Conservation (phyloP, 2,888 invertebrate genomes). For the Ophion costatus region DNA sequence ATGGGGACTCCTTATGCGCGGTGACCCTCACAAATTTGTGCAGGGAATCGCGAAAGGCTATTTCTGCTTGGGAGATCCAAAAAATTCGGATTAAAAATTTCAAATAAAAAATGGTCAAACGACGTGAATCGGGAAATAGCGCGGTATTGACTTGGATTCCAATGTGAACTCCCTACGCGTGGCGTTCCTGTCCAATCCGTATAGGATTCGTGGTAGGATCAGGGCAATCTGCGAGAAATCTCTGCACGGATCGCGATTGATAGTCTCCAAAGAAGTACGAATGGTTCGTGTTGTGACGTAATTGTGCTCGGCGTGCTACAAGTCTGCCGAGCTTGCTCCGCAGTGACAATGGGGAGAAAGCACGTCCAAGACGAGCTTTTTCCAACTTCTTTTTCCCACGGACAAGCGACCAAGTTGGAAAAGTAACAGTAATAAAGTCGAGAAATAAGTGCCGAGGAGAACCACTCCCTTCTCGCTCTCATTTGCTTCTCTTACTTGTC, state of each 20-base stretch:
- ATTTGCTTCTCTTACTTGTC: neutral
- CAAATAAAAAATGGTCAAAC: no score
- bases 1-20: no score
- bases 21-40: no score
- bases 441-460: constrained; percentile 55
- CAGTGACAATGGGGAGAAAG: neutral
- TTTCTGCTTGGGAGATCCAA: no score
- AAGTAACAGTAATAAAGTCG: constrained; percentile 24
- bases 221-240: no score
- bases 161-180: no score
- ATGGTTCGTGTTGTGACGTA: neutral
- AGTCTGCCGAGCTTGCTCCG: neutral
- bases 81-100: no score
- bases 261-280: neutral
- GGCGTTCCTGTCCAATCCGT: no score
- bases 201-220: no score
- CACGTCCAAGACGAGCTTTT: neutral
- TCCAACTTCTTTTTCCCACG: neutral
- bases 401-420: constrained; percentile 10
- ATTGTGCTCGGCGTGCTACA: neutral
- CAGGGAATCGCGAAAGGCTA: no score
- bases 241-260: neutral
- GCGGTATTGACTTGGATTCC: no score
- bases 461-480: constrained; percentile 2
- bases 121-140: no score